Conservation (phyloP, 2,113 vertebrate genomes). For the Vidua macroura region DNA sequence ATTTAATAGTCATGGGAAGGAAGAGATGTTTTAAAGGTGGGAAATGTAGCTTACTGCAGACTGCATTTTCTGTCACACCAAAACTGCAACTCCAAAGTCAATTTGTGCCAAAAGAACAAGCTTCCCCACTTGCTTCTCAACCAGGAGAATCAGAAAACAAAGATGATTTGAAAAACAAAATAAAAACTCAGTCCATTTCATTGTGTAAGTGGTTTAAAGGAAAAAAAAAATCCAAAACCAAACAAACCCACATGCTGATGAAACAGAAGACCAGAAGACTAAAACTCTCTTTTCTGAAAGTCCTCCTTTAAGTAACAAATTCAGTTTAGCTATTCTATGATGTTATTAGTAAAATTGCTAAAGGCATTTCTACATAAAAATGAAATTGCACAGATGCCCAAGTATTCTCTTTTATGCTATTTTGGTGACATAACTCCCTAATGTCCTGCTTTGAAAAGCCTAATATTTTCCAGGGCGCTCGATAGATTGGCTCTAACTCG, state of each 20-base stretch:
- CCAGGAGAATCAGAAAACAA: not conserved
- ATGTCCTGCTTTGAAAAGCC: conserved; percentile 3
- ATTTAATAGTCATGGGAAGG: not conserved
- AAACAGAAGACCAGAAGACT: not conserved
- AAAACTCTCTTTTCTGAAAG: not conserved
- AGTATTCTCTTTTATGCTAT: conserved; percentile 15
- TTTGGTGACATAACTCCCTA: not conserved
- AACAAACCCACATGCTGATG: not conserved
- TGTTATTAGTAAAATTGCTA: not conserved
- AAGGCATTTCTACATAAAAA: conserved; percentile 30
- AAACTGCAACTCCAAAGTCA: not conserved
- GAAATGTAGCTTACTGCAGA: not conserved
- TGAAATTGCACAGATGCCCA: not conserved
- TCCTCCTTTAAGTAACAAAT: not conserved
- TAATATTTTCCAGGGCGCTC: not conserved
- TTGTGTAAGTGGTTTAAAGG: not conserved
- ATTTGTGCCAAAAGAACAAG: not conserved
- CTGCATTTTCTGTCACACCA: not conserved
- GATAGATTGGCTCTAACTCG: not conserved
- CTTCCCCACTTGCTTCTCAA: not conserved
- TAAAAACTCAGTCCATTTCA: not conserved
- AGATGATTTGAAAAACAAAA: not conserved
- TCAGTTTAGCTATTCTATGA: not conserved
- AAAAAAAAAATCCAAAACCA: not conserved
- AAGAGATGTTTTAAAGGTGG: not conserved